Evolutionary conservation across 2,113 vertebrate genomes (phyloP), one percentile per base, ranked within the genome.

Genomic region (Syngnathus typhle): DNA sequence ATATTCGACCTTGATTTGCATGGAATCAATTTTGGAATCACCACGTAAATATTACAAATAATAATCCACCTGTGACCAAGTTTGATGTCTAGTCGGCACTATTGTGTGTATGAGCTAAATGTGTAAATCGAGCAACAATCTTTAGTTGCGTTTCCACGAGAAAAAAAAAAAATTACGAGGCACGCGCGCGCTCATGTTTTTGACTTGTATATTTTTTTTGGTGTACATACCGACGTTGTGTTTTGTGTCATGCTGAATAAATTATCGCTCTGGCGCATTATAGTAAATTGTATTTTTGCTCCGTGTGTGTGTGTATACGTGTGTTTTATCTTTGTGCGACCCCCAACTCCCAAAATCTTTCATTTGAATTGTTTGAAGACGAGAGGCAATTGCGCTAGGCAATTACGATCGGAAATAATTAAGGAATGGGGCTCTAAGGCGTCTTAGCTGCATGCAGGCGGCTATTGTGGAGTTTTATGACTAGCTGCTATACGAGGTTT

Each of bases 381-480:
- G 36, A 15, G 15, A 12, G 47, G 39, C 27, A 39, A 18, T 44
- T 1, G 27, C 70, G 75, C 68, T 62, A 23, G 56, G 49, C 59
- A 69, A 92, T 92, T 93, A 90, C 88, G 87, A 87, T 91, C 92
- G 91, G 91, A 94, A 94, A 94, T 94, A 90, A 94, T 96, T 92
- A 94, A 93, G 94, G 94, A 94, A 81, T 82, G 75, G 92, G 89
- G 92, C 93, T 93, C 88, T 93, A 93, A 92, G 92, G 89, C 90
- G 92, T 91, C 89, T 91, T 18, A 92, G 92, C 93, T 92, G 86
- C 92, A 92, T 93, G 92, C 93, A 93, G 92, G 92, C 93, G 92
- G 94, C 95, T 95, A 97, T 98, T 98, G 95, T 98, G 92, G 92
- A 92, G 92, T 98, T 98, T 98, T 98, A 98, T 98, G 94, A 94